phyloP scores from a whole-genome alignment of 2,113 vertebrate genomes.

The Lepidothrix coronata region DNA sequence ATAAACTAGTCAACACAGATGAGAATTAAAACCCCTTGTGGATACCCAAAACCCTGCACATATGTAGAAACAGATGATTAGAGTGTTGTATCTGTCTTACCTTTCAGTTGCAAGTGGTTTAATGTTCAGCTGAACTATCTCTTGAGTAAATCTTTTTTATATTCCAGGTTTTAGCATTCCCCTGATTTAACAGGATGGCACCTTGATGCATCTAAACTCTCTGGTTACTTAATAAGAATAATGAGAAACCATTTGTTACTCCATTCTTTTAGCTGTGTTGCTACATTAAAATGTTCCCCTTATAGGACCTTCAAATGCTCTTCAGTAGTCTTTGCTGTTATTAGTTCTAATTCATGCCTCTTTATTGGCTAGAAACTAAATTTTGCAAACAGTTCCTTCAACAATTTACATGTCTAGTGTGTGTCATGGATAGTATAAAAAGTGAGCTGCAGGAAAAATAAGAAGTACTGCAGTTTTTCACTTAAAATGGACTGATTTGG shows the following conservation, averaged over 20 bases:
- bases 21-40: constrained; percentile 18
- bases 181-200: background rate
- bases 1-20: background rate
- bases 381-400: background rate
- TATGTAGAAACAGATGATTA: constrained; percentile 50
- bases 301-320: background rate
- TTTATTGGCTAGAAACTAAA: background rate
- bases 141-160: background rate
- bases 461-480: background rate
- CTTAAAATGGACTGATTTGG: background rate
- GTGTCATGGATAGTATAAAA: background rate
- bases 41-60: constrained; percentile 22
- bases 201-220: background rate
- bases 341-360: background rate
- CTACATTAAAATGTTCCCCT: background rate
- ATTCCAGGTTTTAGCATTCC: background rate
- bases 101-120: background rate
- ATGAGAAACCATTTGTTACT: background rate
- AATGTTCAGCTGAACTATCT: background rate
- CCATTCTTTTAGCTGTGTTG: background rate
- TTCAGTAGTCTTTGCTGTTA: background rate
- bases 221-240: background rate
- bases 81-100: background rate
- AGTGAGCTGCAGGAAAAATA: background rate
- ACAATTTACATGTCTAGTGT: background rate